Conservation (phyloP, 2,113 vertebrate genomes). For the Protomyctophum bolini region DNA sequence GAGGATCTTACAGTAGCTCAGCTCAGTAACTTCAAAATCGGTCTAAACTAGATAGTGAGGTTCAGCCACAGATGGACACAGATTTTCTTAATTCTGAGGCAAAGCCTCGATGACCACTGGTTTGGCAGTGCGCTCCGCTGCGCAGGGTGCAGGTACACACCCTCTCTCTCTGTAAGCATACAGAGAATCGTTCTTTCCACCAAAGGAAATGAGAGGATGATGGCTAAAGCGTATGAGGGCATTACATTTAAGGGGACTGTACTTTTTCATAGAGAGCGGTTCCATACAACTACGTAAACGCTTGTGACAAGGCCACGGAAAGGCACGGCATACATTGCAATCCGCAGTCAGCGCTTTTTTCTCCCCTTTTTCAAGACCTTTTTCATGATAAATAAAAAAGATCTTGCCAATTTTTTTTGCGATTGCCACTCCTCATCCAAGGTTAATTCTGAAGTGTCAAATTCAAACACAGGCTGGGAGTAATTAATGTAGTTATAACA, state of each 20-base stretch:
- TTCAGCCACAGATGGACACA: slow-evolving; percentile 46
- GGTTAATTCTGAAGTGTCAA: slow-evolving; percentile 33
- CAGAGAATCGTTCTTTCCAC: slow-evolving; percentile 68
- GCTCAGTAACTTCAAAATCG: no score
- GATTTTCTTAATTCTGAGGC: slow-evolving; percentile 46
- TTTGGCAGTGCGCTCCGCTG: slow-evolving; percentile 37
- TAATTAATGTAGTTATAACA: slow-evolving; percentile 37
- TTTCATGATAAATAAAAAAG: slow-evolving; percentile 13
- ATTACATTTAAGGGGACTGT: slow-evolving; percentile 57
- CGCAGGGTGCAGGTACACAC: slow-evolving; percentile 48
- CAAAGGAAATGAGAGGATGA: slow-evolving; percentile 73
- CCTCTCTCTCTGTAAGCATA: slow-evolving; percentile 37
- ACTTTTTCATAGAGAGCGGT: slow-evolving; percentile 51
- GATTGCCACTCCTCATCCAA: slow-evolving; percentile 18
- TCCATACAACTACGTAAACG: slow-evolving; percentile 27
- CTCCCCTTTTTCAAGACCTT: slow-evolving; percentile 19
- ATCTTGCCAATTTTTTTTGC: slow-evolving; percentile 7
- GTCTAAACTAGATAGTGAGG: slow-evolving; percentile 14
- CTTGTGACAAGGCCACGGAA: slow-evolving; percentile 47
- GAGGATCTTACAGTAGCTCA: no score
- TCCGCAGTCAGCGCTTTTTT: slow-evolving; percentile 16
- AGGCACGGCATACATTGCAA: slow-evolving; percentile 32
- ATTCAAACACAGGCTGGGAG: slow-evolving; percentile 29
- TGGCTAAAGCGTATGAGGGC: slow-evolving; percentile 57
- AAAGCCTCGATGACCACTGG: slow-evolving; percentile 50